These are phyloP conservation scores for Tilapia sparmanii DNA, from an alignment of 2,113 vertebrate genomes.

Conservation along the genomic window DNA sequence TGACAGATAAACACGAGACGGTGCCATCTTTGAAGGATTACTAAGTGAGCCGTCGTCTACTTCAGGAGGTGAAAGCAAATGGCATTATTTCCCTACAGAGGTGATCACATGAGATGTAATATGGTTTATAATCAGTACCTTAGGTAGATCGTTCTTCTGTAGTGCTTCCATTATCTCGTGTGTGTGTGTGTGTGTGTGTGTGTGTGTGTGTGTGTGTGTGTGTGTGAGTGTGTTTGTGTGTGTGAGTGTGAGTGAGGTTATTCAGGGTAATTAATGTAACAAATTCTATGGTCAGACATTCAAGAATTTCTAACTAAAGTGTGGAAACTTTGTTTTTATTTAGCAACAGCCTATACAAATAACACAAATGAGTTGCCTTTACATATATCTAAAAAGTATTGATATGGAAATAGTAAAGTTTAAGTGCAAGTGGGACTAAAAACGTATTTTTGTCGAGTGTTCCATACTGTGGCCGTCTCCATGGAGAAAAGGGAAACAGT, in stretches of 20 bases:
- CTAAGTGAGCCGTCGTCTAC: neutral
- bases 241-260: too few relatives aligned
- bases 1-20: neutral
- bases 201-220: neutral
- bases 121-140: neutral
- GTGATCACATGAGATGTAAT: neutral
- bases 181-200: too few relatives aligned
- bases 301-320: neutral
- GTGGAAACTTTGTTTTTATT: neutral
- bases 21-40: neutral
- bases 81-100: neutral
- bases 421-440: fast-evolving
- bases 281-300: too few relatives aligned
- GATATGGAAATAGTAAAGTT: neutral
- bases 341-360: neutral
- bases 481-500: neutral
- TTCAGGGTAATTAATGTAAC: too few relatives aligned
- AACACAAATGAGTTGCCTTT: neutral
- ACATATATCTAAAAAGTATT: fast-evolving
- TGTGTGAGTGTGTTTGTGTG: too few relatives aligned
- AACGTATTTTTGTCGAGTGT: neutral
- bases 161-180: neutral
- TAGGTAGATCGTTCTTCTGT: neutral
- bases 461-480: neutral
- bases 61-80: neutral